Evolutionary conservation across 2,113 vertebrate species (phyloP).

Genomic region (Percopsis transmontana): DNA sequence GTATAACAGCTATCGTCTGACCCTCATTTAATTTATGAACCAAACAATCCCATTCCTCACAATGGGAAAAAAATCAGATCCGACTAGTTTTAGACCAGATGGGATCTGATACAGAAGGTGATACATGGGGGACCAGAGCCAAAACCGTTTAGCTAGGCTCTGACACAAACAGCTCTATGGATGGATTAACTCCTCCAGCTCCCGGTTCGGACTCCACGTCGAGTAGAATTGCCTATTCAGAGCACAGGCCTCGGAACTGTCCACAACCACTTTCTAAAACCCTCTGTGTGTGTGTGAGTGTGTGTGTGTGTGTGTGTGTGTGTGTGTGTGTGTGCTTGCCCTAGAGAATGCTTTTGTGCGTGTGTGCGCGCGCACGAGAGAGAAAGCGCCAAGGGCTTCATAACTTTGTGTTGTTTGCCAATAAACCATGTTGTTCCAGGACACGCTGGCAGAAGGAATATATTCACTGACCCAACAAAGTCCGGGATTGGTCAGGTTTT

Average conservation of each 20-base stretch:
- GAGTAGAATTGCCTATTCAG: conserved; percentile 53
- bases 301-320: conserved; percentile 2
- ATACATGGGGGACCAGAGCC: conserved; percentile 8
- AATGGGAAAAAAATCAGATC: conserved; percentile 9
- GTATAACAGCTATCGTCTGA: too few relatives aligned
- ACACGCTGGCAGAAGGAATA: conserved; percentile 34
- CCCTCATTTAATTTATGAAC: not conserved
- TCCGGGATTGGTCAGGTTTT: conserved; percentile 25
- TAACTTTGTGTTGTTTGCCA: conserved; percentile 22
- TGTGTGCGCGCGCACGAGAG: not conserved
- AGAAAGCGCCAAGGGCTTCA: conserved; percentile 49
- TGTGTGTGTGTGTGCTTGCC: conserved; percentile 21
- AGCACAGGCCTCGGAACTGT: conserved; percentile 59
- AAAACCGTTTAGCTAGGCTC: conserved; percentile 20
- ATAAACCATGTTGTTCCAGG: conserved; percentile 2
- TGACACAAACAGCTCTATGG: conserved; percentile 23
- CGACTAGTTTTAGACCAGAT: not conserved
- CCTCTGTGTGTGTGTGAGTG: conserved; percentile 34
- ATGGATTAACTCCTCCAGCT: conserved; percentile 24
- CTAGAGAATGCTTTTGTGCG: not conserved
- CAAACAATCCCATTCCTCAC: not conserved
- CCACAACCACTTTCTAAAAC: conserved; percentile 65
- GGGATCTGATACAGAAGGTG: conserved; percentile 1
- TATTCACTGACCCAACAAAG: conserved; percentile 42
- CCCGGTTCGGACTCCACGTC: conserved; percentile 34